Evolutionary conservation across 2,888 invertebrate genomes (phyloP).

Genomic region (Hypselothyrea guttata): DNA sequence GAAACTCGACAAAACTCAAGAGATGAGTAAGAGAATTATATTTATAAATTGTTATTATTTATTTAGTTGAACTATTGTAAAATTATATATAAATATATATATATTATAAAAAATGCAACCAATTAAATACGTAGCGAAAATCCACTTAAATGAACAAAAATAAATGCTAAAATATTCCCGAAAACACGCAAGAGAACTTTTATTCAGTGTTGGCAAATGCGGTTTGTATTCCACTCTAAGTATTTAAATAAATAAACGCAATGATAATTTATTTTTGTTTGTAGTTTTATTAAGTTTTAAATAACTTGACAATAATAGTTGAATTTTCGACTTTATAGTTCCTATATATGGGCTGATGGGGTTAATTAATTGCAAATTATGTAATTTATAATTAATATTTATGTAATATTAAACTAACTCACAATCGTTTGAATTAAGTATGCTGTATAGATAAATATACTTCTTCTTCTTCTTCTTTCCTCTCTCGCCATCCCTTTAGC

Average conservation of each 20-base stretch:
- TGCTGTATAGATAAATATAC: conserved; percentile 46
- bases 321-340: conserved; percentile 43
- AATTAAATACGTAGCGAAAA: conserved; percentile 67
- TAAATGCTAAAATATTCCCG: conserved; percentile 55
- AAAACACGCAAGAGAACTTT: conserved; percentile 15
- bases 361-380: conserved; percentile 75
- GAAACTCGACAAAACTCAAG: conserved; percentile 28
- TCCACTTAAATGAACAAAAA: conserved; percentile 58
- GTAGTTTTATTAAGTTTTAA: conserved; percentile 67
- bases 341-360: conserved; percentile 70
- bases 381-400: conserved; percentile 74
- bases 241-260: too few species aligned
- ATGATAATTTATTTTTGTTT: conserved; percentile 19
- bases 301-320: conserved; percentile 74
- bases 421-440: conserved; percentile 77
- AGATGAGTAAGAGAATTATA: conserved; percentile 64
- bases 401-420: conserved; percentile 75
- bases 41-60: conserved; percentile 81
- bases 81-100: conserved; percentile 69
- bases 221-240: too few species aligned
- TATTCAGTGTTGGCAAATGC: too few species aligned
- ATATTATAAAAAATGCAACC: conserved; percentile 46
- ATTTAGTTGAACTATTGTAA: conserved; percentile 80
- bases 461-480: conserved; percentile 14
- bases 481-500: conserved; percentile 11